Base-by-base conservation (phyloP, 2,888 invertebrate species). In the Drosophila barbarae region DNA sequence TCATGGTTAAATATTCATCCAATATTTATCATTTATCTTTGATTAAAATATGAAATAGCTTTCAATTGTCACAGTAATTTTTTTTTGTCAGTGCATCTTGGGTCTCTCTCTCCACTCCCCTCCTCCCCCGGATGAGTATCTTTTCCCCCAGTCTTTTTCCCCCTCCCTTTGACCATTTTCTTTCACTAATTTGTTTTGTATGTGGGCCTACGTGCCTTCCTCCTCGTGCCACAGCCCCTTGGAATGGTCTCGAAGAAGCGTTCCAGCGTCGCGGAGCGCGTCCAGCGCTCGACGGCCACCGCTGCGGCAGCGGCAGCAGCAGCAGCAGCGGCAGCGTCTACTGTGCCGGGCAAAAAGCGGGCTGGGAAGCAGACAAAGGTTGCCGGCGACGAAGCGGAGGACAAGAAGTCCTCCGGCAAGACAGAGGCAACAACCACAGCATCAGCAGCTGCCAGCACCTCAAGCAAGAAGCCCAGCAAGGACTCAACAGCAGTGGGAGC, bases 241-340 rank as follows among this genome's bases (percentile, higher is more conserved):
- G 42, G 51, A 49, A 88, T 88, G 88, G 88, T 88, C 75, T 87
- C 89, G 58, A 89, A 89, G 73, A 88, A 89, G 73, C 87, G 89
- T 59, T 78, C 84, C 71, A 82, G 77, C 68, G 87, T 82, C 61
- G 87, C 86, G 35, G 88, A 88, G 72, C 88, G 88, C 64, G 78
- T 84, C 61, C 87, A 87, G 68, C 86, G 88, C 49, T 67, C 82
- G 4, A 67, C 80, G 26, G 51, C 77, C 39, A 58, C 56, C 47
- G 53, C 76, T 39, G 55, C 73, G 6, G 55, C 73, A 8, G 69
- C 83, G 51, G 56, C 79, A 15, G 63, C 76, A 15, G 52, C 71
- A 3, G 67, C 63, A n/a, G 53, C 68, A 7, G 56, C 70, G 21
- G 56, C 69, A 10, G 15, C 63, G 26, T 34, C 74, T 1, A 58